Evolutionary conservation across 2,113 vertebrate genomes (phyloP).

Genomic region (Ptilorrhoa leucosticta): DNA sequence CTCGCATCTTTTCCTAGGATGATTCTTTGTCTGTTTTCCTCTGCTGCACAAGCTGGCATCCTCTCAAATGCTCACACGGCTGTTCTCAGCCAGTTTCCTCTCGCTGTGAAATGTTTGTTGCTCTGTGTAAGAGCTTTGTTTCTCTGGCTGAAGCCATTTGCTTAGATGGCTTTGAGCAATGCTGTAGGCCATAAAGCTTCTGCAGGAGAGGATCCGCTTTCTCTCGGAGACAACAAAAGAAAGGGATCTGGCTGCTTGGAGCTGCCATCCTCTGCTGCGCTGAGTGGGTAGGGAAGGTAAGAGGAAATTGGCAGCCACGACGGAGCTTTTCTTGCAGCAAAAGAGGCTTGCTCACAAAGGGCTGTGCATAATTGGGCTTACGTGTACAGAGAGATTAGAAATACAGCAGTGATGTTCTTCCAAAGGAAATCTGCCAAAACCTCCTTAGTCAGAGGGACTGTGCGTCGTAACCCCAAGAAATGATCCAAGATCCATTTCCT

Average conservation of each 20-base stretch:
- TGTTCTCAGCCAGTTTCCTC: not conserved
- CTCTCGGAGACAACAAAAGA: not conserved
- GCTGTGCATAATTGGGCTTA: not conserved
- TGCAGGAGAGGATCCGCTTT: not conserved
- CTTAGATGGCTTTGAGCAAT: not conserved
- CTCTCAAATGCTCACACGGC: not conserved
- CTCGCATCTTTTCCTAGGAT: not conserved
- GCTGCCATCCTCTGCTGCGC: not conserved
- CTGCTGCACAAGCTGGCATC: not conserved
- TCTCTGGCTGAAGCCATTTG: not conserved
- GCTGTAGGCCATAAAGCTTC: not conserved
- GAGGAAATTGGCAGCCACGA: not conserved
- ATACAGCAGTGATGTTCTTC: not conserved
- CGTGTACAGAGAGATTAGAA: conserved; percentile 7
- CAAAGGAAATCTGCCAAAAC: conserved; percentile 28
- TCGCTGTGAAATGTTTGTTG: not conserved
- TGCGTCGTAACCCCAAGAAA: not conserved
- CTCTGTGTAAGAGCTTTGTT: not conserved
- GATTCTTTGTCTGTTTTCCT: not conserved
- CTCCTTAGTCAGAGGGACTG: conserved; percentile 26
- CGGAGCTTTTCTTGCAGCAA: not conserved
- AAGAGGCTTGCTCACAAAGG: not conserved
- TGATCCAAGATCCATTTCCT: not conserved
- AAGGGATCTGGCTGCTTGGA: not conserved
- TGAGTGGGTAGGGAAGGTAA: not conserved